phyloP scores from a whole-genome alignment of 2,113 vertebrate species.

The Phyllopteryx taeniolatus region DNA sequence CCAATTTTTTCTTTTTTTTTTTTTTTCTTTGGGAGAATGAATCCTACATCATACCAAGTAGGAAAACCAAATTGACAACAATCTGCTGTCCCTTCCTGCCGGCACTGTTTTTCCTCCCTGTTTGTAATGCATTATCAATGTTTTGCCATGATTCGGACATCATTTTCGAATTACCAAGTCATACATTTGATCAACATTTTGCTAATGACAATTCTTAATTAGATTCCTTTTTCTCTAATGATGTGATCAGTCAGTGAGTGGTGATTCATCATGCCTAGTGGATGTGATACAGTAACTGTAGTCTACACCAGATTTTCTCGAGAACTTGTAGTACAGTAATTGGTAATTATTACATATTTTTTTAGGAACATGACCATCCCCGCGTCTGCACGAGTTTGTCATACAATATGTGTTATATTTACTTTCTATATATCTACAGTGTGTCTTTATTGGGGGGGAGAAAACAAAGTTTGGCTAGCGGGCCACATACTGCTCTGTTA shows the following conservation, averaged over 20 bases:
- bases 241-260: neutral
- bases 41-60: neutral
- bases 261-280: neutral
- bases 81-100: neutral
- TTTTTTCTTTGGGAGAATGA: neutral
- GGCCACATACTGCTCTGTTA: no score
- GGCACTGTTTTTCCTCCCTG: neutral
- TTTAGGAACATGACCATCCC: neutral
- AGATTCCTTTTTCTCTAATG: slow-evolving; percentile 1
- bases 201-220: slow-evolving; percentile 11
- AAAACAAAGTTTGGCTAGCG: no score
- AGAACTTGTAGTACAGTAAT: neutral
- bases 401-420: neutral
- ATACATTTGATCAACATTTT: slow-evolving; percentile 6
- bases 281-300: neutral
- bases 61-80: neutral
- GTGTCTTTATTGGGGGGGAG: neutral
- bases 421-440: neutral
- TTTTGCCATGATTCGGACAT: slow-evolving; percentile 7
- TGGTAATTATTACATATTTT: neutral
- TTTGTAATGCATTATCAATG: neutral
- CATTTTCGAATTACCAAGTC: slow-evolving; percentile 3
- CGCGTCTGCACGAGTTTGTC: neutral
- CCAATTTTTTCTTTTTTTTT: neutral
- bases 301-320: neutral